phyloP scores from a whole-genome alignment of 2,797 vertebrate genomes.

The Chaetodon trifasciatus region DNA sequence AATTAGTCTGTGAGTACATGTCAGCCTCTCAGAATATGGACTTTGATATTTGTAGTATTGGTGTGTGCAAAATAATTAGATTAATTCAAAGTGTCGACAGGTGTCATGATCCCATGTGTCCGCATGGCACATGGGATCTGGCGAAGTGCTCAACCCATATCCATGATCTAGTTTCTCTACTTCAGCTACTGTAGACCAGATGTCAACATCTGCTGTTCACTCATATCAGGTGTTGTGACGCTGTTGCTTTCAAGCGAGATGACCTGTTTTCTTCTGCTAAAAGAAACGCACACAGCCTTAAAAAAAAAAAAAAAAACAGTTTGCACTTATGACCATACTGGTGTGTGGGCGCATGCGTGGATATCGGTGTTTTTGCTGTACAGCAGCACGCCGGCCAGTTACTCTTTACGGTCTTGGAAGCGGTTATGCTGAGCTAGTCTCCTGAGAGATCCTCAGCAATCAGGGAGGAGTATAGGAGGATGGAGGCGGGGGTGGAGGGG shows the following conservation, averaged over 20 bases:
- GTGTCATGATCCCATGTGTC: conserved; percentile 21
- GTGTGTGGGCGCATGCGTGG: conserved; percentile 54
- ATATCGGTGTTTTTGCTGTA: conserved; percentile 48
- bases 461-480: conserved; percentile 58
- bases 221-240: neutral
- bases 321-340: neutral
- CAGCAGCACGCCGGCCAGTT: conserved; percentile 32
- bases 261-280: neutral
- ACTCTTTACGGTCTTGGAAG: conserved; percentile 60
- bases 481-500: neutral
- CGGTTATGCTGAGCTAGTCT: conserved; percentile 78
- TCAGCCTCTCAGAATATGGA: neutral
- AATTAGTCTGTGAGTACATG: neutral
- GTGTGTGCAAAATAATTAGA: neutral
- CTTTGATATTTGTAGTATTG: neutral
- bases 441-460: conserved; percentile 66
- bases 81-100: conserved; percentile 38
- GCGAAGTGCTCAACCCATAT: neutral
- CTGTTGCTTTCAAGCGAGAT: neutral
- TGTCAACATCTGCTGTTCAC: conserved; percentile 17
- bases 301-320: neutral
- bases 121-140: too few species aligned
- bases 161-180: neutral
- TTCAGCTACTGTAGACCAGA: neutral
- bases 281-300: neutral